Evolutionary conservation across 64 coral and sea anemone species (phyloP), one percentile per base, ranked within the genome.

Genomic region (Catalaphyllia jardinei): DNA sequence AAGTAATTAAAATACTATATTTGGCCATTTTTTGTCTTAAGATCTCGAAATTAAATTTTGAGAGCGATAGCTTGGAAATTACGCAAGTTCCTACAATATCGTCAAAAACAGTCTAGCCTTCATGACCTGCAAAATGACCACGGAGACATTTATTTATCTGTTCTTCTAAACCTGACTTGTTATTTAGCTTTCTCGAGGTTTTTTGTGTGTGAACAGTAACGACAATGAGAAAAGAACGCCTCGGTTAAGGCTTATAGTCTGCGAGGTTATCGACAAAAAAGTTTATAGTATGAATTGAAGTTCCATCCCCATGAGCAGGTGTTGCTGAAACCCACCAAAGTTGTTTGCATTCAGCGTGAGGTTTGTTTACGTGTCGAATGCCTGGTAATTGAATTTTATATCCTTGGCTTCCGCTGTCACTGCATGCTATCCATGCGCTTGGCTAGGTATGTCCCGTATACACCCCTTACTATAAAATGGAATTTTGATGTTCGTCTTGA

Each of bases 311-410:
- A 13, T 12, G 24, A 54, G 46, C 76, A 78, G 76, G 46, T 78
- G 76, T 16, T 28, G 25, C 50, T 13, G 27, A 1, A 55, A 55
- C 35, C 46, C 39, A 78, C 38, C 29, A 55, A 78, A 78, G 24
- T 78, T 78, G 76, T 78, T 78, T 78, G 51, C 46, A 78, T 78
- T 55, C 76, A 27, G 51, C n/a, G 7, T 78, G 50, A 24, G 46
- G 46, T 78, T 78, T 78, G 76, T 78, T 78, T 78, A 28, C 46
- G 46, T 19, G 76, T 2, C 46, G 24, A 78, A 19, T 50, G 76
- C 49, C 54, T 78, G 76, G 55, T 78, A 78, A 78, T 78, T 78
- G 46, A 78, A 78, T 78, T 78, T 54, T 8, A 31, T 77, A 11
- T 75, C 73, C 0, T 14, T 39, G 14, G 9, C 69, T 35, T 75